Percentiles rank a stretch among this genome's conserved stretches.
phyloP scores from a whole-genome alignment of 64 coral and sea anemone species.

The Porites australiensis region DNA sequence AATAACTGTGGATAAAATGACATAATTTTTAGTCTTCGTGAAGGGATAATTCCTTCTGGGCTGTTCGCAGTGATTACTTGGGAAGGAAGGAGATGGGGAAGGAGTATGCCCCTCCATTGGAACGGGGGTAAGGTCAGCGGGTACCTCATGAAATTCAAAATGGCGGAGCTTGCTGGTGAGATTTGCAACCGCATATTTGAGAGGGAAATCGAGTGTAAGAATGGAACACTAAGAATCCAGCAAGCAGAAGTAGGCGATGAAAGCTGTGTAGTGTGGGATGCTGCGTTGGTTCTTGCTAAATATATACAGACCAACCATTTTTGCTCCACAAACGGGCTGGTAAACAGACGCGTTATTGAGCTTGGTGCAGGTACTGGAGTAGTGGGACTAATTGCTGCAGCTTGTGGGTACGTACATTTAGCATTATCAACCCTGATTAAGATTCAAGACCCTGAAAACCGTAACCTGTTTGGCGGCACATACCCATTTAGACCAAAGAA shows the following conservation, averaged over 20 bases:
- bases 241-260: conserved; percentile 91
- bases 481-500: no score
- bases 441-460: no score
- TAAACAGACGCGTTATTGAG: conserved; percentile 76
- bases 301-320: conserved; percentile 80
- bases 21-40: no score
- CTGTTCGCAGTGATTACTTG: no score
- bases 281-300: conserved; percentile 93
- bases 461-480: no score
- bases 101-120: no score
- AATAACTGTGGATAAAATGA: no score
- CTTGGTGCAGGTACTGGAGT: conserved; percentile 89
- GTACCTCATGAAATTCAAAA: conserved; percentile 18
- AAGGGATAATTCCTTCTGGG: no score
- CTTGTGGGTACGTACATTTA: conserved; percentile 61
- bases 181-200: conserved; percentile 43
- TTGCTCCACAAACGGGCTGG: conserved; percentile 41
- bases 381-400: conserved; percentile 69
- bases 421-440: no score
- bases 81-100: no score
- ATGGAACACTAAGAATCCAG: conserved; percentile 73
- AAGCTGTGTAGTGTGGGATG: conserved; percentile 98
- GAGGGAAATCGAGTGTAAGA: conserved; percentile 82
- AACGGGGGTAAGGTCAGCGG: no score
- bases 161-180: conserved; percentile 47